Base-by-base conservation (phyloP, 2,888 invertebrate species). In the Limnephilus lunatus region DNA sequence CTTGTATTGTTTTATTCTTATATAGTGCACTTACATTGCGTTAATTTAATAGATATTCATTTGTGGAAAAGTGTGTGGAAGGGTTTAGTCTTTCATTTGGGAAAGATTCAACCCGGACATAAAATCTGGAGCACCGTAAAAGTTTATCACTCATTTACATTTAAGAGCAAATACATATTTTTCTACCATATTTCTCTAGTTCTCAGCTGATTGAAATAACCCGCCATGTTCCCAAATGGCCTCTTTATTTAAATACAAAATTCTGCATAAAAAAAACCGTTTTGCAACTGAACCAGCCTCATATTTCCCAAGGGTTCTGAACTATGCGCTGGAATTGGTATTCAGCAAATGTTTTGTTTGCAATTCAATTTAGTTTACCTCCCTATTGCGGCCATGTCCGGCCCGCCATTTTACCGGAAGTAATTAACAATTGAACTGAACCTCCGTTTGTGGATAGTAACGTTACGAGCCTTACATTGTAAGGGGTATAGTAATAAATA, bases 401-500 rank as follows among this genome's bases (percentile, higher is more conserved):
- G 53, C 25, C 87, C 87, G 87, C 68, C 87, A 87, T 87, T 30
- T 68, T 86, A 14, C 87, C 87, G 87, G 87, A 87, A 87, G 87
- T 53, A 87, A 87, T 87, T 87, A 87, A 25, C 87, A 68, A 44
- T 68, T 53, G 53, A 19, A 31, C 53, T n/a, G 31, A 32, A 14
- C 68, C 85, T 44, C n/a, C 25, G 15, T n/a, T n/a, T 35, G 39
- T 35, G 11, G 25, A 39, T 85, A 19, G 19, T 85, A 25, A 25
- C 25, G 25, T 39, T n/a, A 3, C n/a, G 19, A 35, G 31, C n/a
- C 19, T 39, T 35, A 85, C 19, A 25, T 3, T 85, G 31, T 85
- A 32, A 31, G 12, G 14, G 1, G 39, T 39, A 85, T 5, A 4
- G 9, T 9, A 68, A 68, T n/a, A 68, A 68, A 68, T n/a, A 7